Evolutionary conservation across 2,888 invertebrate species (phyloP).

Genomic region (Leuctra nigra): DNA sequence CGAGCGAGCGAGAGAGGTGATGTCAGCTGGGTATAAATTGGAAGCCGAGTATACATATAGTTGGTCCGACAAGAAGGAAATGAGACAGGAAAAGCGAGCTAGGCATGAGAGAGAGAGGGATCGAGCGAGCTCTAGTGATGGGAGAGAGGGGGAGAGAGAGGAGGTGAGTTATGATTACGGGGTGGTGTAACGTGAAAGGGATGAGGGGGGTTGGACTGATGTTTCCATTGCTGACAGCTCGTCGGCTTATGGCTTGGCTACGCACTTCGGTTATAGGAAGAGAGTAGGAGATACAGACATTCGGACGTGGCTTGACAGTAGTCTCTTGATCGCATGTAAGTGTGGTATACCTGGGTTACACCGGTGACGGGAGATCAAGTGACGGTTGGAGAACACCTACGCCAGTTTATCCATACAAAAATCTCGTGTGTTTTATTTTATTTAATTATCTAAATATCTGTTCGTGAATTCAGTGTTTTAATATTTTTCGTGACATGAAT

Average conservation of each 20-base stretch:
- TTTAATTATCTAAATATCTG: too few species aligned
- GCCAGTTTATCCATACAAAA: too few species aligned
- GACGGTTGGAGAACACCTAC: too few species aligned
- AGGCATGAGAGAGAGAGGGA: slow-evolving; percentile 10
- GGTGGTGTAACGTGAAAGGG: slow-evolving; percentile 17
- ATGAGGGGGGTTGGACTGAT: slow-evolving; percentile 34
- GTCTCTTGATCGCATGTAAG: too few species aligned
- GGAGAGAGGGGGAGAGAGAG: not conserved
- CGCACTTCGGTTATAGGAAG: too few species aligned
- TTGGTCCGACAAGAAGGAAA: not conserved
- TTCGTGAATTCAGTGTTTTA: too few species aligned
- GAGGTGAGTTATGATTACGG: slow-evolving; percentile 15
- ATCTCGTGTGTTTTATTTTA: too few species aligned
- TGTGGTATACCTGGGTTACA: too few species aligned
- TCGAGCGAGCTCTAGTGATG: not conserved
- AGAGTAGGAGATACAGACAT: slow-evolving; percentile 9
- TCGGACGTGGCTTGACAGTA: not conserved
- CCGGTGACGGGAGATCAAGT: too few species aligned
- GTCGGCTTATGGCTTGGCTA: too few species aligned
- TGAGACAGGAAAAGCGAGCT: slow-evolving; percentile 7
- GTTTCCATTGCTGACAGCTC: slow-evolving; percentile 46
- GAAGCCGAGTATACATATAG: not conserved
- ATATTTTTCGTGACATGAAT: too few species aligned
- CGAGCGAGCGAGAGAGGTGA: not conserved
- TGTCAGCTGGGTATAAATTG: not conserved